Percentiles rank a stretch among this genome's conserved stretches.
phyloP scores from a whole-genome alignment of 2,888 invertebrate genomes.

The Coelopa pilipes region DNA sequence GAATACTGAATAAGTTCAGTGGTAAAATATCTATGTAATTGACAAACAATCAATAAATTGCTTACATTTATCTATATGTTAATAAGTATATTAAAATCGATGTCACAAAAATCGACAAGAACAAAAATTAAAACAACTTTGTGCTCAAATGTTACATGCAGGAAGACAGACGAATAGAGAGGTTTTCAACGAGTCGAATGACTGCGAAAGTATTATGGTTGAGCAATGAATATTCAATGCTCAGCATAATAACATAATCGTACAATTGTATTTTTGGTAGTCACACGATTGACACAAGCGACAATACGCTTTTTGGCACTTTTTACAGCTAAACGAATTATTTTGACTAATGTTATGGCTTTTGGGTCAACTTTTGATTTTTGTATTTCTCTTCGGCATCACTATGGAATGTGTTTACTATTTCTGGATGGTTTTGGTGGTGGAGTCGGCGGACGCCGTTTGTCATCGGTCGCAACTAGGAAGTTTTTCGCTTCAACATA shows the following conservation, averaged over 20 bases:
- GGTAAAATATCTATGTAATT: not conserved
- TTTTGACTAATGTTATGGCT: constrained; percentile 22
- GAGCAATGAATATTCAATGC: constrained; percentile 49
- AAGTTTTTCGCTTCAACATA: constrained; percentile 62
- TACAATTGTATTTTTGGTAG: not conserved
- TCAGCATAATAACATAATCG: constrained; percentile 55
- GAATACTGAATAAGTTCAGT: constrained; percentile 28
- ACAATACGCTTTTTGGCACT: constrained; percentile 25
- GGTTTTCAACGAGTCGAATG: not conserved
- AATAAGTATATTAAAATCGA: constrained; percentile 19
- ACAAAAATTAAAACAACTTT: not conserved
- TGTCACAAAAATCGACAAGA: constrained; percentile 16
- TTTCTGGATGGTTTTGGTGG: constrained; percentile 66
- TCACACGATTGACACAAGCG: not conserved
- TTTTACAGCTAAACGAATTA: constrained; percentile 28
- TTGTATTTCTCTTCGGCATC: constrained; percentile 3
- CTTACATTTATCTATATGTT: too few species aligned
- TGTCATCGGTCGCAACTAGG: constrained; percentile 52
- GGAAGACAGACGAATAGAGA: not conserved
- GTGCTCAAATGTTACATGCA: constrained; percentile 1
- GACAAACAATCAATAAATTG: too few species aligned
- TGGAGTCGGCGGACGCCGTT: constrained; percentile 65
- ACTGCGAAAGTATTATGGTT: not conserved
- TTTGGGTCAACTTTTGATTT: constrained; percentile 2
- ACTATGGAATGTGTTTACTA: constrained; percentile 66